phyloP scores from a whole-genome alignment of 2,888 invertebrate genomes.

The Baronia brevicornis region DNA sequence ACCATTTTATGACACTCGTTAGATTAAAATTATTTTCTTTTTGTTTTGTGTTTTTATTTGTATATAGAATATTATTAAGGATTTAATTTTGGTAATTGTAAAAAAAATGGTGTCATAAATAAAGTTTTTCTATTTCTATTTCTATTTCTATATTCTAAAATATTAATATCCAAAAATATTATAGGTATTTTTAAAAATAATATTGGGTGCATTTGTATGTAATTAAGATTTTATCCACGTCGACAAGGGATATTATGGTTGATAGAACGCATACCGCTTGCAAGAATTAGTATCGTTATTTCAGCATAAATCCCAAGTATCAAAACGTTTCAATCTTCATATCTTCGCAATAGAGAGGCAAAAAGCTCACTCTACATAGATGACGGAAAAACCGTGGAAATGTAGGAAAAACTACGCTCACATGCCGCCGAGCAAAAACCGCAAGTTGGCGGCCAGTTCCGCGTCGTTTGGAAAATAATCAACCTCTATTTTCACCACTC shows the following conservation, averaged over 20 bases:
- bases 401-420: constrained; percentile 58
- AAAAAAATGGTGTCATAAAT: too few relatives aligned
- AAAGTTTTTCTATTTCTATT: too few relatives aligned
- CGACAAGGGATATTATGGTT: too few relatives aligned
- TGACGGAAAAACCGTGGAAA: constrained; percentile 70
- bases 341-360: constrained; percentile 20
- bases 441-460: constrained; percentile 11
- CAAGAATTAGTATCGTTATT: too few relatives aligned
- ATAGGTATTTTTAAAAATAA: neutral
- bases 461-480: constrained; percentile 9
- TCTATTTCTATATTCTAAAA: too few relatives aligned
- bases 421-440: constrained; percentile 45
- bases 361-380: constrained; percentile 34
- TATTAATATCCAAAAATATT: neutral
- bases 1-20: too few relatives aligned
- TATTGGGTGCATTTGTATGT: neutral
- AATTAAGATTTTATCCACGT: constrained; percentile 5
- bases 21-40: too few relatives aligned
- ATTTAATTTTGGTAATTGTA: too few relatives aligned
- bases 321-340: constrained; percentile 19
- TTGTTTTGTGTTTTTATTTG: too few relatives aligned
- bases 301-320: constrained; percentile 13
- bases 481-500: constrained; percentile 2
- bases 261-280: too few relatives aligned
- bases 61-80: too few relatives aligned